Evolutionary conservation across 2,113 vertebrate genomes (phyloP).

Genomic region (Gymnorhina tibicen): DNA sequence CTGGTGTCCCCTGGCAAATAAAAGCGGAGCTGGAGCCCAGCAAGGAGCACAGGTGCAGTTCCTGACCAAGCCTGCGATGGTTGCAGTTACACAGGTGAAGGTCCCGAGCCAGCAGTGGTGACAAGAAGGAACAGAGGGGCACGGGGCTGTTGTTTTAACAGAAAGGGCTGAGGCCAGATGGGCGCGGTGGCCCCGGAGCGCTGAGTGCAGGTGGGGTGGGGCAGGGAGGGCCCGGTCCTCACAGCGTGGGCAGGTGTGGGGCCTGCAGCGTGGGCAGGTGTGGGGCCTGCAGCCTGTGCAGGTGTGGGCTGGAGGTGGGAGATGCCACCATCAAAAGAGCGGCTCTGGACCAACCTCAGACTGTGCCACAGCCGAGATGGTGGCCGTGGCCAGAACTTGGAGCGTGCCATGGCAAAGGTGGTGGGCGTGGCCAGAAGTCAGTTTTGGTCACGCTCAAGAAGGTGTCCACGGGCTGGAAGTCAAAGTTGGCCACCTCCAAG

Average conservation of each 20-base stretch:
- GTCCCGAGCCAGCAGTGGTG: not conserved
- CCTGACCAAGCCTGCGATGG: fast-evolving
- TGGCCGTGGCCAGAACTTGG: not conserved
- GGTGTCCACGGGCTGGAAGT: fast-evolving
- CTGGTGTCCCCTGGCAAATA: not conserved
- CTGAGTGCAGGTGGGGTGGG: not conserved
- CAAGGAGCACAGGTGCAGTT: fast-evolving
- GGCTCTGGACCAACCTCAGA: not conserved
- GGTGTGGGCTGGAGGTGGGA: not conserved
- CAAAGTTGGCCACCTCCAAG: not conserved
- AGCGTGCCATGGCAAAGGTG: not conserved
- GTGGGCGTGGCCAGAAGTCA: not conserved
- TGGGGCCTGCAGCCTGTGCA: no score
- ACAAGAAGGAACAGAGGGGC: not conserved
- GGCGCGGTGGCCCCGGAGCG: fast-evolving
- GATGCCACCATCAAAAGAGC: fast-evolving
- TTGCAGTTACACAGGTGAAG: not conserved
- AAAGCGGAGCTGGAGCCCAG: not conserved
- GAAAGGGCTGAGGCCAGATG: not conserved
- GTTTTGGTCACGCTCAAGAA: not conserved
- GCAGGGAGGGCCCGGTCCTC: not conserved
- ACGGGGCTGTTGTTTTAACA: not conserved
- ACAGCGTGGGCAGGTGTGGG: not conserved
- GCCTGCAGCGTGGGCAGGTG: not conserved
- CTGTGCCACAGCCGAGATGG: not conserved